These are phyloP conservation scores for Anneissia japonica DNA, from an alignment of 35 echinoderm and acorn worm species.

Conservation along the genomic window DNA sequence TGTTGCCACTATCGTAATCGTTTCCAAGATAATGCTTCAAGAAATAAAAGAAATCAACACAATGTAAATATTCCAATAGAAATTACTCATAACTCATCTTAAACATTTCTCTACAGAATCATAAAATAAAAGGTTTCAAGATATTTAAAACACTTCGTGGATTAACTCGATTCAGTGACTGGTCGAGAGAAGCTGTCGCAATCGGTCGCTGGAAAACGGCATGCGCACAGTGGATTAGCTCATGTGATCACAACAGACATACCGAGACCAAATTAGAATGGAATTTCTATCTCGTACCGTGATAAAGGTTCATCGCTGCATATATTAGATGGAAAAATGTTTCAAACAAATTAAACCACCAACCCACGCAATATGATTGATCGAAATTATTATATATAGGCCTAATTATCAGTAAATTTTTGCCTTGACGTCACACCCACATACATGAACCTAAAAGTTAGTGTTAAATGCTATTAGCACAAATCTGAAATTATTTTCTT, in stretches of 20 bases:
- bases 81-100: no score
- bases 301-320: background rate
- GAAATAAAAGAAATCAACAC: no score
- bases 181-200: background rate
- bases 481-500: background rate
- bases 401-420: background rate
- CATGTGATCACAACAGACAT: background rate
- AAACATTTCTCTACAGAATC: no score
- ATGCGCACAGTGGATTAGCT: background rate
- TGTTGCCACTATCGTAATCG: no score
- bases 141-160: no score
- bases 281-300: background rate
- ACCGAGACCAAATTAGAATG: background rate
- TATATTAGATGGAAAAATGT: background rate
- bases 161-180: no score
- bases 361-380: background rate
- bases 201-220: background rate
- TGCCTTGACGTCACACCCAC: background rate
- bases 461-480: background rate
- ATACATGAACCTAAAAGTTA: background rate
- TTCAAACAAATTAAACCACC: background rate
- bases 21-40: no score
- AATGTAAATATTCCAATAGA: no score
- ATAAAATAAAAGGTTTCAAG: no score
- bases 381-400: no score